Evolutionary conservation across 1,140 invertebrate genomes (phyloP).

Genomic region (Dendroctonus valens): DNA sequence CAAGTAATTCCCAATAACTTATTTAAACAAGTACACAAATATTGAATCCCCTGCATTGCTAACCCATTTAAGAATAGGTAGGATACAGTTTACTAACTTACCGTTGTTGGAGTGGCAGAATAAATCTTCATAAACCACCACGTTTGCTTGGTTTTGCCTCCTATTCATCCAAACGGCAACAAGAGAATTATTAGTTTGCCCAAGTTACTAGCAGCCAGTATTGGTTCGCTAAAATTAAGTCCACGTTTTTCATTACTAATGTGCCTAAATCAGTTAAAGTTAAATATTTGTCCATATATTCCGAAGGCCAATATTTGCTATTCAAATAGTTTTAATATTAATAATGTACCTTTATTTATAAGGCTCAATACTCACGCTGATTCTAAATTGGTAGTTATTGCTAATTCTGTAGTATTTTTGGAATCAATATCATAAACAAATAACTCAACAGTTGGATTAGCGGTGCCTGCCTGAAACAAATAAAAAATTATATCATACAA

Average conservation of each 20-base stretch:
- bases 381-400: slow-evolving; percentile 1
- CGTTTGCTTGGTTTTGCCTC: slow-evolving; percentile 66
- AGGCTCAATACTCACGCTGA: slow-evolving; percentile 11
- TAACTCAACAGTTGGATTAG: slow-evolving; percentile 73
- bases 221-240: slow-evolving; percentile 56
- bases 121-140: slow-evolving; percentile 40
- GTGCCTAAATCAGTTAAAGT: too few relatives aligned
- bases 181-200: slow-evolving; percentile 67
- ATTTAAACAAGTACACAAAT: too few relatives aligned
- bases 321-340: too few relatives aligned
- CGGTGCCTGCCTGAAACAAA: slow-evolving; percentile 65
- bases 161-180: slow-evolving; percentile 83
- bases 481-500: too few relatives aligned
- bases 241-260: too few relatives aligned
- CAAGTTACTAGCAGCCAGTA: slow-evolving; percentile 75
- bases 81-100: slow-evolving; percentile 13
- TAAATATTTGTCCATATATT: too few relatives aligned
- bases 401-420: slow-evolving; percentile 29
- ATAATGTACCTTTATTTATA: too few relatives aligned
- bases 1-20: too few relatives aligned
- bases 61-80: too few relatives aligned
- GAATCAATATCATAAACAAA: slow-evolving; percentile 51
- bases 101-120: slow-evolving; percentile 22
- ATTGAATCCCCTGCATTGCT: too few relatives aligned
- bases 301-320: too few relatives aligned